Evolutionary conservation across 2,113 vertebrate species (phyloP).

Genomic region (Laticauda colubrina): DNA sequence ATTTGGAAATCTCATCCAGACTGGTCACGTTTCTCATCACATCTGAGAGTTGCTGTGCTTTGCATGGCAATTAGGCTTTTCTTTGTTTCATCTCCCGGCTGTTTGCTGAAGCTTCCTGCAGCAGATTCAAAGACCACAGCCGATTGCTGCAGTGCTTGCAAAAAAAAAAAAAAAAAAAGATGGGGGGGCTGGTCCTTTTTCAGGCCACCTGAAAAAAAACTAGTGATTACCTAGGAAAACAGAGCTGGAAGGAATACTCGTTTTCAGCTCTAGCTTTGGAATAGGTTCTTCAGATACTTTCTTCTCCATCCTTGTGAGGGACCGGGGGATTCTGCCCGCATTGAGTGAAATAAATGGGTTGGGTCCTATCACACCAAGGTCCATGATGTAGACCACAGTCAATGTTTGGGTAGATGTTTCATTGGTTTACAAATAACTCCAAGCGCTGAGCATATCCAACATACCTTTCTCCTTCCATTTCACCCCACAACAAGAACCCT

Average conservation of each 20-base stretch:
- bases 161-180: not conserved
- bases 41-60: slow-evolving; percentile 82
- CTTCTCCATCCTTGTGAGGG: not conserved
- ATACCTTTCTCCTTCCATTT: not conserved
- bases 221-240: slow-evolving; percentile 28
- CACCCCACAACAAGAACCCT: not conserved
- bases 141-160: slow-evolving; percentile 59
- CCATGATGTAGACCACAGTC: not conserved
- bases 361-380: not conserved
- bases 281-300: not conserved
- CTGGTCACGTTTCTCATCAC: slow-evolving; percentile 80
- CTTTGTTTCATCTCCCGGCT: slow-evolving; percentile 79
- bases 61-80: slow-evolving; percentile 81
- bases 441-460: not conserved
- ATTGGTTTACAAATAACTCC: not conserved
- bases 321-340: slow-evolving; percentile 15
- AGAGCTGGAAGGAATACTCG: not conserved
- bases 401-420: not conserved
- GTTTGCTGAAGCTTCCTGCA: slow-evolving; percentile 65
- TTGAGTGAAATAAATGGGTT: not conserved
- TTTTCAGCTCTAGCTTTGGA: slow-evolving; percentile 50
- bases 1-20: slow-evolving; percentile 80
- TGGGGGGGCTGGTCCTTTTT: slow-evolving; percentile 42
- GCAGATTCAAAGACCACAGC: slow-evolving; percentile 57
- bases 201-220: slow-evolving; percentile 46